Evolutionary conservation across 2,888 invertebrate genomes (phyloP).

Genomic region (Colostygia pectinataria): DNA sequence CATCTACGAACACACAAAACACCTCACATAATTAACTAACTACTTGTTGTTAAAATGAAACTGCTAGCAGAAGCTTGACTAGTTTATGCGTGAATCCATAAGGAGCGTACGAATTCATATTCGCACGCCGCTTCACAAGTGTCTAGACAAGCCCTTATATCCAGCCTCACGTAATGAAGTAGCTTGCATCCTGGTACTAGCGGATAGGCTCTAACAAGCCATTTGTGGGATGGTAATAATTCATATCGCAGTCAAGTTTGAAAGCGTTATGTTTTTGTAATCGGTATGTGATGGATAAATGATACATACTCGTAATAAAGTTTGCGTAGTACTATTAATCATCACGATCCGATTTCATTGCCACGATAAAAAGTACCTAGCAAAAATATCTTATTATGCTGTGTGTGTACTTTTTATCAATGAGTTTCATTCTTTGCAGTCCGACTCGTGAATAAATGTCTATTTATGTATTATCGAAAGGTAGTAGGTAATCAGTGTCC

Average conservation of each 20-base stretch:
- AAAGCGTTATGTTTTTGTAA: constrained; percentile 21
- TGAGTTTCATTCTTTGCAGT: too few relatives aligned
- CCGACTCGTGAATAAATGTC: too few relatives aligned
- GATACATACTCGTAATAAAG: constrained; percentile 28
- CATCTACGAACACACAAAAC: too few relatives aligned
- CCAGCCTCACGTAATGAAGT: constrained; percentile 64
- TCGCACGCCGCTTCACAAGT: background rate
- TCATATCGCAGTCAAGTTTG: constrained; percentile 23
- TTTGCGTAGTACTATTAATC: constrained; percentile 14
- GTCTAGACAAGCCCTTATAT: constrained; percentile 37
- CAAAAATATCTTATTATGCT: too few relatives aligned
- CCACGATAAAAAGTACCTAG: background rate
- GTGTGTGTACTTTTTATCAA: too few relatives aligned
- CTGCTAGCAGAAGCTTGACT: too few relatives aligned
- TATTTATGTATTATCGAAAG: too few relatives aligned
- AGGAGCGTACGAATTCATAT: too few relatives aligned
- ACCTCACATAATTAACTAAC: too few relatives aligned
- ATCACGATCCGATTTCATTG: background rate
- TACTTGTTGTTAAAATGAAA: too few relatives aligned
- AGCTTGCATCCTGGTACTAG: constrained; percentile 50
- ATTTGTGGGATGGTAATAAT: constrained; percentile 35
- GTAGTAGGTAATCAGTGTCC: too few relatives aligned
- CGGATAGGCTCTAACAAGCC: constrained; percentile 43
- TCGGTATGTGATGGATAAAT: constrained; percentile 16
- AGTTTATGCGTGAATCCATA: too few relatives aligned